These are phyloP conservation scores for Coelopa frigida DNA, from an alignment of 1,140 invertebrate genomes.

Conservation along the genomic window DNA sequence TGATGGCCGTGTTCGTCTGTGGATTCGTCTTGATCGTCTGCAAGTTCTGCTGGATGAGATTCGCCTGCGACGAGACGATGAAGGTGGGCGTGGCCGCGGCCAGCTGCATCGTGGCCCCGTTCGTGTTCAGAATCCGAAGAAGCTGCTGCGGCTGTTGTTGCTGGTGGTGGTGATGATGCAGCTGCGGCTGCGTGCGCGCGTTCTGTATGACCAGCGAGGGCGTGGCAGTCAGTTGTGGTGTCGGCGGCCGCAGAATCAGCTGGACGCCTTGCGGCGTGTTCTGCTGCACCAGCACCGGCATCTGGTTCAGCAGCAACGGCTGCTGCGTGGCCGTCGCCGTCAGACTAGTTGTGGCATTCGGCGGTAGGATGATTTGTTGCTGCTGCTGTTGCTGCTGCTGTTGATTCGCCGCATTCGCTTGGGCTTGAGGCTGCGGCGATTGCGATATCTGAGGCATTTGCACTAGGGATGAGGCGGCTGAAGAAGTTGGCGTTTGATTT, in stretches of 20 bases:
- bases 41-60: conserved; percentile 41
- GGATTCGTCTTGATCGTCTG: conserved; percentile 35
- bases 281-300: conserved; percentile 44
- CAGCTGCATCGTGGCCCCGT: conserved; percentile 47
- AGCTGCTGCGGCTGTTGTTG: conserved; percentile 47
- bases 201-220: conserved; percentile 45
- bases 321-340: conserved; percentile 26
- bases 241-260: conserved; percentile 48
- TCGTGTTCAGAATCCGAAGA: conserved; percentile 47
- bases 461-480: conserved; percentile 5
- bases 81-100: conserved; percentile 43
- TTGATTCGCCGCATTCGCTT: conserved; percentile 19
- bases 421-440: conserved; percentile 29
- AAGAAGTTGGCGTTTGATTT: conserved; percentile 13
- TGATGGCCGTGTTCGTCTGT: conserved; percentile 23
- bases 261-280: conserved; percentile 48
- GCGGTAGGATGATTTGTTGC: conserved; percentile 38
- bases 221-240: conserved; percentile 46
- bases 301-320: conserved; percentile 41
- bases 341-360: conserved; percentile 22
- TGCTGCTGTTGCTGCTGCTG: conserved; percentile 20
- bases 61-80: conserved; percentile 44
- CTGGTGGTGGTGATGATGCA: too few relatives aligned
- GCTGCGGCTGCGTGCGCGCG: conserved; percentile 33
- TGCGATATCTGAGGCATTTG: conserved; percentile 35